Base-by-base conservation (phyloP, 2,888 invertebrate species). In the Drosophila cracens region DNA sequence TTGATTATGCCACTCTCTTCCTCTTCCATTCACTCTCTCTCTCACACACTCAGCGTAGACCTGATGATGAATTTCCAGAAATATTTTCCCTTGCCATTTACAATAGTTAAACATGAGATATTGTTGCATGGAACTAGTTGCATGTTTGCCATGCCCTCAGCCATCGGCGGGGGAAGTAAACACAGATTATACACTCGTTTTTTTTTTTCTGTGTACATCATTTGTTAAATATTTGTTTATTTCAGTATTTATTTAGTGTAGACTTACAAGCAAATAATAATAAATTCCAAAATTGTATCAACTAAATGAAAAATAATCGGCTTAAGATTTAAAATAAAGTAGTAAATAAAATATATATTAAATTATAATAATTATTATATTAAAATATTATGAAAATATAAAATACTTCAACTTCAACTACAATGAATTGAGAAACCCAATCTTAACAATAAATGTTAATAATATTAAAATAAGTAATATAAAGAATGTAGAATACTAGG, bases 31-130 rank as follows among this genome's bases (percentile, higher is more conserved):
- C 7, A 0, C 21, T 13, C 46, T 11, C 18, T 18, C 18, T 0
- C 10, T 4, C 33, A 33, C 51, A 16, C 16, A 46, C 25, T 25
- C 25, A 34, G 53, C 11, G 18, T 6, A 36, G n/a, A 10, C 7
- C 18, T 27, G 66, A 77, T 89, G 82, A 82, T 58, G 76, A 76
- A 87, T 89, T 83, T 72, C 72, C 52, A 53, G 74, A 62, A 76
- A 70, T 69, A 76, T 69, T 69, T 74, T 61, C 53, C 40, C 52
- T 61, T 59, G 54, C 71, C 79, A 74, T 76, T 82, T 74, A 79
- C 82, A 79, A 74, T 56, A 63, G 54, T 33, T 57, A 67, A 82
- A 74, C 68, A 89, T 46, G n/a, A 67, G 46, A 40, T 51, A 70
- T 48, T 48, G 33, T 53, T 53, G 49, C 38, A 6, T 36, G 27